phyloP scores from a whole-genome alignment of 2,888 invertebrate species.

The Meteorus cinctellus region DNA sequence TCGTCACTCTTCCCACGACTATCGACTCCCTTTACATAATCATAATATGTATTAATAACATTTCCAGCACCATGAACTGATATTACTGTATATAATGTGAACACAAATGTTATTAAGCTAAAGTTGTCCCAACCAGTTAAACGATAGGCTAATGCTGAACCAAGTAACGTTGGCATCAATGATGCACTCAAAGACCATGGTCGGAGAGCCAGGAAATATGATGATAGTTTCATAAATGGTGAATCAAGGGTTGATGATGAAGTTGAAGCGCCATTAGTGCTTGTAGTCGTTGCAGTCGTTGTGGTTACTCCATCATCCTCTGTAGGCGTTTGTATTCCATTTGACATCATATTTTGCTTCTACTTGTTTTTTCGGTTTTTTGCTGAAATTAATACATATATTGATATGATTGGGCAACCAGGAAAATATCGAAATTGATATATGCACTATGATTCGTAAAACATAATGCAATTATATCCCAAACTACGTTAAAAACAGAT shows the following conservation, averaged over 20 bases:
- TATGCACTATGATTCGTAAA: no score
- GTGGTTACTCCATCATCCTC: conserved; percentile 44
- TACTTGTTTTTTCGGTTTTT: not conserved
- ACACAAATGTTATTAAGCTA: conserved; percentile 84
- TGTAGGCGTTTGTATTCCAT: conserved; percentile 56
- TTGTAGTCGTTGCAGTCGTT: conserved; percentile 45
- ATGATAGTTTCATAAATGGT: conserved; percentile 89
- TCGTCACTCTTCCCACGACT: conserved; percentile 91
- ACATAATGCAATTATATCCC: no score
- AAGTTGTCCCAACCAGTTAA: conserved; percentile 84
- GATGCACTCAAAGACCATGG: conserved; percentile 97
- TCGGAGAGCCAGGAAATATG: conserved; percentile 89
- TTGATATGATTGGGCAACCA: no score
- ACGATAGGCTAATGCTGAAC: conserved; percentile 91
- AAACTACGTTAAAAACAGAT: no score
- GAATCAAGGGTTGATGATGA: conserved; percentile 60
- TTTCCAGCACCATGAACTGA: conserved; percentile 97
- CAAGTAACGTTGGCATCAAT: conserved; percentile 91
- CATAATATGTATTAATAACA: conserved; percentile 96
- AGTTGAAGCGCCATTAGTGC: conserved; percentile 50
- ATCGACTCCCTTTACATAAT: conserved; percentile 95
- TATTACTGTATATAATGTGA: conserved; percentile 89
- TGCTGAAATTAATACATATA: not conserved
- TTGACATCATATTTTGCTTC: conserved; percentile 59
- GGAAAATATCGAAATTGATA: no score